Base-by-base conservation (phyloP, 2,888 invertebrate genomes). In the Ochropleura plecta region DNA sequence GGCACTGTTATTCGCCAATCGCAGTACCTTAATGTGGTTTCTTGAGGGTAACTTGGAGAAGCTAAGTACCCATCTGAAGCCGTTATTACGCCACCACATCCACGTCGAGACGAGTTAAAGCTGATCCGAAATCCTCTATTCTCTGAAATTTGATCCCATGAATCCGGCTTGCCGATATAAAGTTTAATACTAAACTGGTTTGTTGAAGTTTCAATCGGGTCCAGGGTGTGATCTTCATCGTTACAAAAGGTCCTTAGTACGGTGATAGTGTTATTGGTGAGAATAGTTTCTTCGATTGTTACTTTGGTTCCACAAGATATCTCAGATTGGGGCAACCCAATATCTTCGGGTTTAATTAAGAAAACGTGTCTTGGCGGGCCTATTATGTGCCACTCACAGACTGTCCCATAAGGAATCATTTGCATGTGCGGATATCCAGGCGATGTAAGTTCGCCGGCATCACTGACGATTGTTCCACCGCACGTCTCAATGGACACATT, bases 341-440 rank as follows among this genome's bases (percentile, higher is more conserved):
- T 88, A 74, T 90, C 94, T 79, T 91, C 90, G 3, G 92, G 88
- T 78, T 87, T 85, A 51, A 96, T 88, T 66, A 86, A 83, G 20
- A 94, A 92, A 20, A 91, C 84, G 72, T 89, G 88, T 64, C 88
- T 86, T 5, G 90, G 84, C 7, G 86, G 64, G 10, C 97, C 97
- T 79, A 97, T 94, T 42, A 99, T 96, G 76, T 96, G 96, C 98
- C 98, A 99, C 65, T 97, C 96, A 91, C 99, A 99, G 46, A 97
- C 95, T 7, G 97, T 90, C 78, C 97, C 97, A 62, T 92, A 92
- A 2, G 96, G 96, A 81, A 97, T 97, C 48, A 93, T 86, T 42
- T 93, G 90, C 78, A 95, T 86, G 40, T 94, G 91, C 0, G 98
- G 98, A 89, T 97, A 98, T 80, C 97, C 97, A 0, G 98, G 98